Evolutionary conservation across 2,113 vertebrate species (phyloP).

Genomic region (Gorsachius goisagi): DNA sequence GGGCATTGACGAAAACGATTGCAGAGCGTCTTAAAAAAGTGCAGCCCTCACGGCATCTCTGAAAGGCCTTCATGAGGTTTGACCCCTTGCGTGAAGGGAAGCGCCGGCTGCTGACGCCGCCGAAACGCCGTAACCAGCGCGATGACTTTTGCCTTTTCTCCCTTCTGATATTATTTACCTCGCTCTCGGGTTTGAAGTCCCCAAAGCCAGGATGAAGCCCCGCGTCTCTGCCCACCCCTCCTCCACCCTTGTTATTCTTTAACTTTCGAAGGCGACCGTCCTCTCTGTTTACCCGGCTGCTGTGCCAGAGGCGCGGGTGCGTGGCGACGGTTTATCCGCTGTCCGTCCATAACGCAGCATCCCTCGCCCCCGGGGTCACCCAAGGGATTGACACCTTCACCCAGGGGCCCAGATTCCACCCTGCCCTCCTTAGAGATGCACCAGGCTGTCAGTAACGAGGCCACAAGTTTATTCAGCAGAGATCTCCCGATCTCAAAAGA

Average conservation of each 20-base stretch:
- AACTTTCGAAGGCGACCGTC: slow-evolving; percentile 74
- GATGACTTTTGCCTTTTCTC: background rate
- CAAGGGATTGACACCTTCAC: slow-evolving; percentile 84
- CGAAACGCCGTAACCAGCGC: background rate
- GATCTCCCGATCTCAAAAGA: slow-evolving; percentile 86
- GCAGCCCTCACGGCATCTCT: background rate
- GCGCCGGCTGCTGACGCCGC: background rate
- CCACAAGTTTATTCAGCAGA: slow-evolving; percentile 86
- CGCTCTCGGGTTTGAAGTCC: background rate
- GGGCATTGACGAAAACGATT: background rate
- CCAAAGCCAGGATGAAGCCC: slow-evolving; percentile 50
- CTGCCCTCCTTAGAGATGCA: slow-evolving; percentile 84
- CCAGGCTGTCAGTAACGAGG: slow-evolving; percentile 86
- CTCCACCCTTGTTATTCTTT: slow-evolving; percentile 18
- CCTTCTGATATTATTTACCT: background rate
- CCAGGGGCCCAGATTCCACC: slow-evolving; percentile 77
- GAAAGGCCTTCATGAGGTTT: background rate
- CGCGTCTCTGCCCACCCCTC: background rate
- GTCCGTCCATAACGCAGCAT: slow-evolving; percentile 79
- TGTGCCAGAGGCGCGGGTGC: slow-evolving; percentile 65
- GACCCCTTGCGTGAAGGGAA: background rate
- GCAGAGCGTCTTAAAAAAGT: background rate
- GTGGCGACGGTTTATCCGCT: slow-evolving; percentile 70
- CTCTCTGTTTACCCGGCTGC: slow-evolving; percentile 73
- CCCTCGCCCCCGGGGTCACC: slow-evolving; percentile 80